Evolutionary conservation across 2,797 vertebrate genomes (phyloP).

Genomic region (Lacerta agilis): DNA sequence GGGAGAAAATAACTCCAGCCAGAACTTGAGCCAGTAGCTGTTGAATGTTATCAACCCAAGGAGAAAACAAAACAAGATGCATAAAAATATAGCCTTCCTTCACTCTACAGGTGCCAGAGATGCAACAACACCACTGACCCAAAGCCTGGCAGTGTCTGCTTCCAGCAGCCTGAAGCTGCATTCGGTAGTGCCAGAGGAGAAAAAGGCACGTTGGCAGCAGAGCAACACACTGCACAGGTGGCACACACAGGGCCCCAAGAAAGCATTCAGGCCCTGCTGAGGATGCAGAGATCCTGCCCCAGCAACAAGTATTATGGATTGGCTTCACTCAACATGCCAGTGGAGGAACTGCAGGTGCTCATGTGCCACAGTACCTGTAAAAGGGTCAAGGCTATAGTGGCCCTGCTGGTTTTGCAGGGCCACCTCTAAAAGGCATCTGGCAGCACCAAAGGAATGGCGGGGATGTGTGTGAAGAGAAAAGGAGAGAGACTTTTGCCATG

Average conservation of each 20-base stretch:
- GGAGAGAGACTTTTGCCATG: background rate
- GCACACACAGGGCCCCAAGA: background rate
- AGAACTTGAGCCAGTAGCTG: background rate
- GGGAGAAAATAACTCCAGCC: background rate
- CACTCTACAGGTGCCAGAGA: background rate
- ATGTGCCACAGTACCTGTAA: no score
- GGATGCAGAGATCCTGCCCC: background rate
- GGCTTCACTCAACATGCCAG: background rate
- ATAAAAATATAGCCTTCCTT: background rate
- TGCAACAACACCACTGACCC: accelerated
- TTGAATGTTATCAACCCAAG: background rate
- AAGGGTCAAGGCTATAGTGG: background rate
- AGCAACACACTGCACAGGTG: background rate
- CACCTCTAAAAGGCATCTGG: background rate
- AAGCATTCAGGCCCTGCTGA: no score
- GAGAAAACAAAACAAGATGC: background rate
- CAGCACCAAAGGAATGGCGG: no score
- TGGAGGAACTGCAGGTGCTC: background rate
- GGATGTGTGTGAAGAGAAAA: no score
- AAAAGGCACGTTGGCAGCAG: slow-evolving; percentile 63
- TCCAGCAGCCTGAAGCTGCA: background rate
- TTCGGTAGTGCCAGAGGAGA: slow-evolving; percentile 28
- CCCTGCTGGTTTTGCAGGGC: background rate
- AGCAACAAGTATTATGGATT: background rate
- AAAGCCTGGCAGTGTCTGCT: background rate